Evolutionary conservation across 1,140 invertebrate genomes (phyloP).

Genomic region (Leptonema lineaticorne): DNA sequence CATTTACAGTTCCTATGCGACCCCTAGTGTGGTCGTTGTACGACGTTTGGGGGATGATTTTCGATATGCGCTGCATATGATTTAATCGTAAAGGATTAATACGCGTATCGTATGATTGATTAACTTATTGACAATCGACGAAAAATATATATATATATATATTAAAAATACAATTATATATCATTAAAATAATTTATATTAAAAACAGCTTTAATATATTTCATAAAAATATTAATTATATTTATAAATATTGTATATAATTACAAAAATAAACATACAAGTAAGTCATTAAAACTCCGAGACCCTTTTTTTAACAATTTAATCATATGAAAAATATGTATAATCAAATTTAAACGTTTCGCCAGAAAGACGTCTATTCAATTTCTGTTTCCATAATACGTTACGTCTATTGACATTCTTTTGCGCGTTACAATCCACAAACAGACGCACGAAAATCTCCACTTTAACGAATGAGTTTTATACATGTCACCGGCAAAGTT

Average conservation of each 20-base stretch:
- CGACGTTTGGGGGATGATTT: background rate
- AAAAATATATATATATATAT: background rate
- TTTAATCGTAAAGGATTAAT: background rate
- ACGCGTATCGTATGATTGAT: background rate
- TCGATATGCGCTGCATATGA: background rate
- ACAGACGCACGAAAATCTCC: background rate
- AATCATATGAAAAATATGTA: background rate
- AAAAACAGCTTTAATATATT: background rate
- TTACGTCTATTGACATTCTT: background rate
- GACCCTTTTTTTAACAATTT: background rate
- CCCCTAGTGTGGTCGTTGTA: background rate
- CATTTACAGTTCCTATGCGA: conserved; percentile 1
- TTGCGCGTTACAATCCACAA: background rate
- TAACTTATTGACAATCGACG: background rate
- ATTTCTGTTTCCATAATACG: background rate
- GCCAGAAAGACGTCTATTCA: background rate
- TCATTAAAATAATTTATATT: background rate
- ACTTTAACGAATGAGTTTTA: no score
- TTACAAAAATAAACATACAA: background rate
- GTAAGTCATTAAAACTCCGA: background rate
- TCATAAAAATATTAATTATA: background rate
- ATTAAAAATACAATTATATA: no score
- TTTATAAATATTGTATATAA: background rate
- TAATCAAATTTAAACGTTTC: background rate
- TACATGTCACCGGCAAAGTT: no score